Evolutionary conservation across 2,797 vertebrate genomes (phyloP).

Genomic region (Trachurus trachurus): DNA sequence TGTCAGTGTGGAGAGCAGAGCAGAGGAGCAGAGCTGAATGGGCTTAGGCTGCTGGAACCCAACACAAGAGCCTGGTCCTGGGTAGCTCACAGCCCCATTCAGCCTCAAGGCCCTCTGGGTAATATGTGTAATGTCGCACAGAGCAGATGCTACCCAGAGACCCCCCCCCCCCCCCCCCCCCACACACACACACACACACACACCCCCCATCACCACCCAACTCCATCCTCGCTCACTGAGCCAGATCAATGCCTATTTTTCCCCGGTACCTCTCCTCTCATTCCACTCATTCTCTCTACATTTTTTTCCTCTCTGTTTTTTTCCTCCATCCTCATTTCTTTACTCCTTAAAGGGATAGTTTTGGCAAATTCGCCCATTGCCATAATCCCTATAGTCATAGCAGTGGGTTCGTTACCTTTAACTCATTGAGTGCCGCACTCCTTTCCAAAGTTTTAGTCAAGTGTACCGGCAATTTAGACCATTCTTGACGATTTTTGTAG

Average conservation of each 20-base stretch:
- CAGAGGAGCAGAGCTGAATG: no score
- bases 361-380: no score
- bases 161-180: not conserved
- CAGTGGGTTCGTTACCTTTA: no score
- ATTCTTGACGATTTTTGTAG: no score
- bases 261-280: conserved; percentile 8
- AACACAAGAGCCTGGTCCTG: conserved; percentile 12
- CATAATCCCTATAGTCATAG: no score
- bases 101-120: conserved; percentile 60
- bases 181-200: no score
- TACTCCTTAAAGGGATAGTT: not conserved
- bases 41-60: not conserved
- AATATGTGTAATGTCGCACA: conserved; percentile 53
- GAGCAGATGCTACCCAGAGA: conserved; percentile 48
- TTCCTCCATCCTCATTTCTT: not conserved
- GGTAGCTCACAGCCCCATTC: conserved; percentile 12
- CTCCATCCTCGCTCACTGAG: conserved; percentile 38
- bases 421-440: no score
- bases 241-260: conserved; percentile 47
- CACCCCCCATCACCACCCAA: not conserved
- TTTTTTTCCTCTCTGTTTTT: not conserved
- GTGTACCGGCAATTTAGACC: no score
- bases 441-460: no score
- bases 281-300: not conserved
- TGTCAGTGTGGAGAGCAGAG: no score